Evolutionary conservation across 2,797 vertebrate species (phyloP).

Genomic region (Acipenser ruthenus): DNA sequence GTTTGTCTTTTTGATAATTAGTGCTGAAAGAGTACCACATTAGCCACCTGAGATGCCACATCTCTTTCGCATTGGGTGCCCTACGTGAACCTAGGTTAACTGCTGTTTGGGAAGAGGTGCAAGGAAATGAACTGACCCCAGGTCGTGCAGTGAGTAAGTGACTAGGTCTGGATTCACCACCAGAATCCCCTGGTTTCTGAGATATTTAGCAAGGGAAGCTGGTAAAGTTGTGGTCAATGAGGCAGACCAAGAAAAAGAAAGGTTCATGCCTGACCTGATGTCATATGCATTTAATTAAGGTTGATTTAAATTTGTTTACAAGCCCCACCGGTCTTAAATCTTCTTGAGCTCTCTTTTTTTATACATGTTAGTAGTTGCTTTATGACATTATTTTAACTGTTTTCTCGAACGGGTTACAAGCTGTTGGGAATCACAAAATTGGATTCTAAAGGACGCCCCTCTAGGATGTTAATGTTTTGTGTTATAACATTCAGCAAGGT

Average conservation of each 20-base stretch:
- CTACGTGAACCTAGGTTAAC: slow-evolving; percentile 57
- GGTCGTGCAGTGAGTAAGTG: slow-evolving; percentile 57
- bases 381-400: slow-evolving; percentile 63
- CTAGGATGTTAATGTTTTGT: slow-evolving; percentile 64
- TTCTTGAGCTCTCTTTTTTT: slow-evolving; percentile 49
- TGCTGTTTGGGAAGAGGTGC: slow-evolving; percentile 64
- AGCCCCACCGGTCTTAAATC: slow-evolving; percentile 66
- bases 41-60: no score
- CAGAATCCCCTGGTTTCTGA: slow-evolving; percentile 29
- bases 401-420: slow-evolving; percentile 60
- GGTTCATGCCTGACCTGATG: slow-evolving; percentile 46
- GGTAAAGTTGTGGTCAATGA: slow-evolving; percentile 31
- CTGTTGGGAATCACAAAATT: slow-evolving; percentile 63
- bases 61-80: slow-evolving; percentile 28
- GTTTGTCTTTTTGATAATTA: no score
- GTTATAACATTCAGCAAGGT: slow-evolving; percentile 64
- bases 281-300: slow-evolving; percentile 66
- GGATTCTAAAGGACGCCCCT: slow-evolving; percentile 56
- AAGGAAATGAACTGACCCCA: slow-evolving; percentile 73
- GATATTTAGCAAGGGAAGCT: slow-evolving; percentile 17
- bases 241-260: slow-evolving; percentile 16
- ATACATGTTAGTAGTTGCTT: slow-evolving; percentile 65
- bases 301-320: slow-evolving; percentile 69
- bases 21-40: no score
- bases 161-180: slow-evolving; percentile 37